Percentiles rank a stretch among this genome's conserved stretches.
Evolutionary conservation across 2,797 vertebrate genomes (phyloP).

Genomic region (Coccyzus lansbergi): DNA sequence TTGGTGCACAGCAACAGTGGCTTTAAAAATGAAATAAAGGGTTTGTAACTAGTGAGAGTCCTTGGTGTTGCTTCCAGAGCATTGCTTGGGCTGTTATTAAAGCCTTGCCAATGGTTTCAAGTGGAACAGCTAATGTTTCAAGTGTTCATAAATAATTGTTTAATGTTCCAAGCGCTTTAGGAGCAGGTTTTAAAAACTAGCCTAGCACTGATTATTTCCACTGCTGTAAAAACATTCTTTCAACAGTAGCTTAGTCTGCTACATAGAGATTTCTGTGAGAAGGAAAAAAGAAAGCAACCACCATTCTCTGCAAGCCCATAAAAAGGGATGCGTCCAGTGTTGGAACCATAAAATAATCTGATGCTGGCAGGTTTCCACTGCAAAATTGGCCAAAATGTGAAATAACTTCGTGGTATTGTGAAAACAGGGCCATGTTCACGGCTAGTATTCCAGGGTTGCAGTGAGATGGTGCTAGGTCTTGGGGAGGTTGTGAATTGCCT

Average conservation of each 20-base stretch:
- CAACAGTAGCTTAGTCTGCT: not conserved
- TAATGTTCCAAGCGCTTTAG: constrained; percentile 71
- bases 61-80: constrained; percentile 66
- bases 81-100: constrained; percentile 64
- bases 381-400: not conserved
- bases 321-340: accelerated
- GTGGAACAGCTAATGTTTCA: constrained; percentile 72
- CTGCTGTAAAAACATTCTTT: constrained; percentile 47
- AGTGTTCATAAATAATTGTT: constrained; percentile 75
- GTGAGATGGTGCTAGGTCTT: not conserved
- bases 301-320: not conserved
- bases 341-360: not conserved
- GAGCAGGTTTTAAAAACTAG: constrained; percentile 64
- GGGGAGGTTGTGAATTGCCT: not conserved
- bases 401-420: not conserved
- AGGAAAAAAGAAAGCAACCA: not conserved
- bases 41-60: constrained; percentile 37
- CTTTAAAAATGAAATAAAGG: constrained; percentile 69
- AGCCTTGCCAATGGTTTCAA: constrained; percentile 63
- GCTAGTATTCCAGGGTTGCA: accelerated
- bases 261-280: not conserved
- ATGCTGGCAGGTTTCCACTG: not conserved
- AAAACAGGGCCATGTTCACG: too few relatives aligned
- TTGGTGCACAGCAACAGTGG: not conserved
- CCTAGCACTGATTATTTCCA: constrained; percentile 57